A percentile compares a stretch with the other conserved stretches of the same genome.
Conservation (phyloP, 1,140 invertebrate species). For the Drosophila triauraria region DNA sequence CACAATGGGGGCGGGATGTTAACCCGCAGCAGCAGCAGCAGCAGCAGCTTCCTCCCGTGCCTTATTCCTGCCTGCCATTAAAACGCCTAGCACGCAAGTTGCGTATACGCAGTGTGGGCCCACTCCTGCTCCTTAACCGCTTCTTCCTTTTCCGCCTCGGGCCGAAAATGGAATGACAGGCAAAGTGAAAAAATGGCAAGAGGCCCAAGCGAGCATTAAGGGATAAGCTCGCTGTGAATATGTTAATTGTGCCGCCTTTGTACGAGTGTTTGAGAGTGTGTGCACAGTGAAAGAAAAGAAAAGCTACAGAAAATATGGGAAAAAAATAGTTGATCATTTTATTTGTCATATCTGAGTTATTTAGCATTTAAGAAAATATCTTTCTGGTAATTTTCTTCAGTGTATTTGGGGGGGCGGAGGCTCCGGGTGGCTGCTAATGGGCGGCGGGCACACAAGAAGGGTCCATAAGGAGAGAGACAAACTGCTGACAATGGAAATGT, state of each 20-base stretch:
- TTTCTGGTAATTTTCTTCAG: neutral
- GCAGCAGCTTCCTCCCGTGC: conserved; percentile 1
- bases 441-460: conserved; percentile 9
- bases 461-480: conserved; percentile 11
- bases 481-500: conserved; percentile 58
- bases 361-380: too few species aligned
- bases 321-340: neutral
- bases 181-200: conserved; percentile 55
- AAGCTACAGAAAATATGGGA: neutral
- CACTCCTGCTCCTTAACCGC: conserved; percentile 10
- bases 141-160: conserved; percentile 24
- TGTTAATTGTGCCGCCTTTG: conserved; percentile 52
- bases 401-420: neutral
- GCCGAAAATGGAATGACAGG: conserved; percentile 46
- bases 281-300: neutral
- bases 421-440: conserved; percentile 6
- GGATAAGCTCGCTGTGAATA: conserved; percentile 57
- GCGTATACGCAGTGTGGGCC: conserved; percentile 48
- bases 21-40: conserved; percentile 14
- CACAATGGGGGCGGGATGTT: conserved; percentile 16
- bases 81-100: conserved; percentile 20
- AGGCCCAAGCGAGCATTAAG: conserved; percentile 48
- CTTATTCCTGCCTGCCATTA: neutral
- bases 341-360: neutral
- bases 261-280: neutral